These are phyloP conservation scores for Furcifer pardalis DNA, from an alignment of 2,797 vertebrate species.

Conservation along the genomic window DNA sequence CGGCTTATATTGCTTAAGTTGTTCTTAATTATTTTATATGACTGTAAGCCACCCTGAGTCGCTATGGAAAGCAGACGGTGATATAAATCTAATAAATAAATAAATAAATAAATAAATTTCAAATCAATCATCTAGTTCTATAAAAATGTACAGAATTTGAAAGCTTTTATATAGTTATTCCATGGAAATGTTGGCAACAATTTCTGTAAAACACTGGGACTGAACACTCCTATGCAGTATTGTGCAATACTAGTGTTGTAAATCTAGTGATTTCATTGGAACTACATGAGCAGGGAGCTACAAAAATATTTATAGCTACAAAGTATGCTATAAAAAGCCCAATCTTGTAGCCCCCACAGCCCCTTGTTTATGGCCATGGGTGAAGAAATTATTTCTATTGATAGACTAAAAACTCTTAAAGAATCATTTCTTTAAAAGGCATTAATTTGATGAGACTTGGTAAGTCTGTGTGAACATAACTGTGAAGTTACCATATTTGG, in stretches of 20 bases:
- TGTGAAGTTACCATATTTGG: no score
- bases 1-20: no score
- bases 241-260: background rate
- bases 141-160: background rate
- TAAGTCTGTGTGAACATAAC: no score
- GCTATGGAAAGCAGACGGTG: no score
- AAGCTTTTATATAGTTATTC: background rate
- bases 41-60: no score
- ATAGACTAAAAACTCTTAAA: no score
- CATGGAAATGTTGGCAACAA: background rate
- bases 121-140: background rate
- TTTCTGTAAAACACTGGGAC: background rate
- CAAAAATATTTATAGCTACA: no score
- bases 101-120: no score
- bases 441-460: no score
- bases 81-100: no score
- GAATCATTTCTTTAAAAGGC: no score
- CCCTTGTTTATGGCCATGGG: background rate
- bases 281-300: background rate
- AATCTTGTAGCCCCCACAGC: background rate
- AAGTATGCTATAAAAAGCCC: background rate
- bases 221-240: background rate
- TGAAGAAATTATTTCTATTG: background rate
- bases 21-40: no score
- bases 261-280: conserved; percentile 1